Percentiles rank a stretch among this genome's conserved stretches.
phyloP scores from a whole-genome alignment of 2,797 vertebrate species.

The Carcharodon carcharias region DNA sequence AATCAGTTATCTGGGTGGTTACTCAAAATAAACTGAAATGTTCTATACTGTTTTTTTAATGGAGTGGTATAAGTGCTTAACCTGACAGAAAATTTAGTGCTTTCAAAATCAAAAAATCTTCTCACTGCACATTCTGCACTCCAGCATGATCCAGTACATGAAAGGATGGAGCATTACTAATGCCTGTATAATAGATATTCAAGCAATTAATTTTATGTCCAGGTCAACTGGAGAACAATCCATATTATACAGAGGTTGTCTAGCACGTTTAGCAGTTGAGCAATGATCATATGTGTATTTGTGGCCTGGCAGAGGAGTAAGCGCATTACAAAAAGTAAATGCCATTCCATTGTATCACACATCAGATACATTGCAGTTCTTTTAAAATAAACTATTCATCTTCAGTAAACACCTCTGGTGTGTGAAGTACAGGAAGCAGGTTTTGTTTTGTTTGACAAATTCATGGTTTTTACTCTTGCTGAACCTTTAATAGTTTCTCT shows the following conservation, averaged over 20 bases:
- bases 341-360: neutral
- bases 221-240: neutral
- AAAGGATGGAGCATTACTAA: neutral
- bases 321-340: neutral
- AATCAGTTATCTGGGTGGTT: neutral
- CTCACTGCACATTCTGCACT: neutral
- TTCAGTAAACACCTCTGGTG: neutral
- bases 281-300: neutral
- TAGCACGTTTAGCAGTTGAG: too few relatives aligned
- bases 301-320: neutral
- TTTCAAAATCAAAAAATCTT: neutral
- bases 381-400: neutral
- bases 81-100: neutral
- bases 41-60: neutral
- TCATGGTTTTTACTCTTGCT: neutral
- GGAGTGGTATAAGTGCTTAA: neutral
- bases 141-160: neutral
- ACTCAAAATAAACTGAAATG: neutral
- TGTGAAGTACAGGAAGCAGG: neutral
- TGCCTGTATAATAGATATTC: neutral
- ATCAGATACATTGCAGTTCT: neutral
- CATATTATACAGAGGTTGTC: neutral
- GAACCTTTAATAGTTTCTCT: neutral
- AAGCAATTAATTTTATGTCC: neutral
- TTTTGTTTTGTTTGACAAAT: neutral